Evolutionary conservation across 2,888 invertebrate species (phyloP).

Genomic region (Syrista parreyssii): DNA sequence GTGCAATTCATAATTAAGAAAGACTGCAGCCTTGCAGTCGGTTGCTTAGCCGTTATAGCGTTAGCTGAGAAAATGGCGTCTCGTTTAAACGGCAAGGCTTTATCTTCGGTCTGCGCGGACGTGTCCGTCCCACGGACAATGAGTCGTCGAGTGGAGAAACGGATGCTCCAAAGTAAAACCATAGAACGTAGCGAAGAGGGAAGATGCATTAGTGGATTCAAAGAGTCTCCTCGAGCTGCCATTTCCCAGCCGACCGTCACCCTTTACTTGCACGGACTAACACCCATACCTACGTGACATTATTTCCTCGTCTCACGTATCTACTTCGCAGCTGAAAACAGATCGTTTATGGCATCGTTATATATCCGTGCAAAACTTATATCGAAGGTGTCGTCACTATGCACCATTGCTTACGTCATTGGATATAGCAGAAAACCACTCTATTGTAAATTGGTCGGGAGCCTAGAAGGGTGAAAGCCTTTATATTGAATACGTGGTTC

Average conservation of each 20-base stretch:
- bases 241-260: neutral
- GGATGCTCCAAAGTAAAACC: neutral
- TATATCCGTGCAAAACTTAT: neutral
- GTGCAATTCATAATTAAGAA: neutral
- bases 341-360: neutral
- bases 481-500: conserved; percentile 61
- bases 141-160: neutral
- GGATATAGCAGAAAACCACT: conserved; percentile 35
- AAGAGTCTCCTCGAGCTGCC: neutral
- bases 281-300: neutral
- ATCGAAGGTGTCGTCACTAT: conserved; percentile 9
- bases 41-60: neutral
- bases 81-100: neutral
- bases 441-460: conserved; percentile 46
- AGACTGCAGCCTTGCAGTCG: neutral
- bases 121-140: neutral
- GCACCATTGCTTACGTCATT: conserved; percentile 34
- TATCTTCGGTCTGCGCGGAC: neutral
- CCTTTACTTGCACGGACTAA: neutral
- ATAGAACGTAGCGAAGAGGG: neutral
- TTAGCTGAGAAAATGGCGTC: neutral
- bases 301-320: neutral
- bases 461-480: conserved; percentile 44
- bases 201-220: neutral
- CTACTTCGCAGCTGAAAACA: neutral